Conservation (phyloP, 2,888 invertebrate genomes). For the Drosophila mettleri region DNA sequence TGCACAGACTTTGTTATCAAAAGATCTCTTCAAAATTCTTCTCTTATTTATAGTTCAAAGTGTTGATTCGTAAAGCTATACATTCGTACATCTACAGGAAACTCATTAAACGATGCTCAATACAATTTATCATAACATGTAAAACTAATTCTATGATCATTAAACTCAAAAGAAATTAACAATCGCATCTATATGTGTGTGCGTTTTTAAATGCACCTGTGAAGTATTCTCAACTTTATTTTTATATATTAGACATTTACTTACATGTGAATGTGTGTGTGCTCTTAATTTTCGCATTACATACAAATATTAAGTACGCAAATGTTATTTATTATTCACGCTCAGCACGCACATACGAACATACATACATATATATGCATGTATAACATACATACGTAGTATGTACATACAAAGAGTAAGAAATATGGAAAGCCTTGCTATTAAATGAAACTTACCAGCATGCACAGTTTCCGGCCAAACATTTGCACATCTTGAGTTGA, state of each 20-base stretch:
- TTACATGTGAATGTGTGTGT: neutral
- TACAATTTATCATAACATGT: neutral
- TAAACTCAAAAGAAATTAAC: neutral
- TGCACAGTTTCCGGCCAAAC: conserved; percentile 77
- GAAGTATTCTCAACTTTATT: neutral
- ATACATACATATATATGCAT: neutral
- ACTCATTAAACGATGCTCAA: neutral
- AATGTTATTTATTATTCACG: neutral
- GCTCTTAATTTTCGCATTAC: neutral
- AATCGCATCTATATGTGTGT: no score
- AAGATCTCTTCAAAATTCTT: neutral
- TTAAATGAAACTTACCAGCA: conserved; percentile 74
- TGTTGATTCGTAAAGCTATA: neutral
- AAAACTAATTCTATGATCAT: neutral
- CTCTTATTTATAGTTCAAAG: neutral
- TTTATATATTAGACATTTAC: neutral
- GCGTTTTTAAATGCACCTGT: neutral
- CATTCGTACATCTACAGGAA: no score
- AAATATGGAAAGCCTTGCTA: neutral
- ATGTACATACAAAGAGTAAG: no score
- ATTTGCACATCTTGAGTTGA: conserved; percentile 75
- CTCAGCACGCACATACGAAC: neutral
- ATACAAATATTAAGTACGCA: conserved; percentile 5
- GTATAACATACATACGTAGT: no score
- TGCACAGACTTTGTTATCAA: neutral